Percentiles rank a stretch among this genome's conserved stretches.
Conservation (phyloP, 2,797 vertebrate species). For the Serranus cabrilla region DNA sequence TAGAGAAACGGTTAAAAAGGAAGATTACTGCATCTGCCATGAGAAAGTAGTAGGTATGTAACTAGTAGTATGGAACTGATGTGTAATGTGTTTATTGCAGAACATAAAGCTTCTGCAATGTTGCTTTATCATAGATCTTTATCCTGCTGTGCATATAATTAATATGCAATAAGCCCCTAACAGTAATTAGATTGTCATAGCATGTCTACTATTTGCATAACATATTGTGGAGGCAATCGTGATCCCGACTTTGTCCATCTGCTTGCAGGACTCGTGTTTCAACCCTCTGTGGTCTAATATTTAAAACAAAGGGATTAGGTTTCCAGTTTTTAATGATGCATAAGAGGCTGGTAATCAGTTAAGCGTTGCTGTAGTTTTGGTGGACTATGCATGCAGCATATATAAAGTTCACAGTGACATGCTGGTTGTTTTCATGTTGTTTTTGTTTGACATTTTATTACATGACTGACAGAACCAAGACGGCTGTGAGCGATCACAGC, state of each 20-base stretch:
- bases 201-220: slow-evolving; percentile 5
- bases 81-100: not conserved
- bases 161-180: not conserved
- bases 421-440: not conserved
- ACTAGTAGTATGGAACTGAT: too few relatives aligned
- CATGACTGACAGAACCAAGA: not conserved
- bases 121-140: not conserved
- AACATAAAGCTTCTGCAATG: not conserved
- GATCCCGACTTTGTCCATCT: slow-evolving; percentile 30
- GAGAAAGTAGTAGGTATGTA: too few relatives aligned
- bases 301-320: slow-evolving; percentile 56
- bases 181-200: slow-evolving; percentile 4
- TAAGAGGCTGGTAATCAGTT: slow-evolving; percentile 36
- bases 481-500: not conserved
- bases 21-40: not conserved
- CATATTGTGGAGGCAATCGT: slow-evolving; percentile 1
- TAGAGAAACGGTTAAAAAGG: not conserved
- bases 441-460: not conserved
- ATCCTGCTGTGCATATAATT: not conserved
- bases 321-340: slow-evolving; percentile 69
- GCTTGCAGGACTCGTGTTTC: slow-evolving; percentile 58
- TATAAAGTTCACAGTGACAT: not conserved
- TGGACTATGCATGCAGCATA: not conserved
- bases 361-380: slow-evolving; percentile 12
- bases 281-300: slow-evolving; percentile 40